phyloP scores from a whole-genome alignment of 2,888 invertebrate genomes.

The Pollenia amentaria region DNA sequence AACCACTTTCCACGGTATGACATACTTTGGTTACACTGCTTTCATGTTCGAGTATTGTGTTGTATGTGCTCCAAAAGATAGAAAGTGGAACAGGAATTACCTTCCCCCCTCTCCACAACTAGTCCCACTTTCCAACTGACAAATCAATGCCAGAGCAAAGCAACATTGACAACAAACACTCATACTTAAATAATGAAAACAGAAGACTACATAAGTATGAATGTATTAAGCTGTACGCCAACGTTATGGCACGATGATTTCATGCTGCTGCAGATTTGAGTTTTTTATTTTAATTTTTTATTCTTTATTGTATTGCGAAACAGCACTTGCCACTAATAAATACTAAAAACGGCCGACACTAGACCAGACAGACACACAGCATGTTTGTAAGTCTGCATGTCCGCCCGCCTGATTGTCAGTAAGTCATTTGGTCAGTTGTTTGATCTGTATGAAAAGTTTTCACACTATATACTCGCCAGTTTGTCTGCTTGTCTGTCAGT shows the following conservation, averaged over 20 bases:
- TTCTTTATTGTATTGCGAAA: conserved; percentile 79
- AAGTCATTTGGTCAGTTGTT: conserved; percentile 9
- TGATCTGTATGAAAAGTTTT: conserved; percentile 13
- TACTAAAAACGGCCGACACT: conserved; percentile 74
- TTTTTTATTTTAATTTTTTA: conserved; percentile 33
- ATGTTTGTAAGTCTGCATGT: conserved; percentile 5
- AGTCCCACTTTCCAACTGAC: conserved; percentile 51
- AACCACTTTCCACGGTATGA: conserved; percentile 73
- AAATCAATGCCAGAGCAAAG: conserved; percentile 71
- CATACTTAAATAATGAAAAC: conserved; percentile 44
- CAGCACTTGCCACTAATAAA: conserved; percentile 78
- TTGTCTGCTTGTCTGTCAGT: conserved; percentile 47
- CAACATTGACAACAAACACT: conserved; percentile 45
- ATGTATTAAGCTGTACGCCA: conserved; percentile 56
- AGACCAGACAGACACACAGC: conserved; percentile 44
- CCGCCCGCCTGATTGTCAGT: background rate
- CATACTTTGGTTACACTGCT: conserved; percentile 69
- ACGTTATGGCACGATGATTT: conserved; percentile 75
- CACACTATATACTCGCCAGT: conserved; percentile 34
- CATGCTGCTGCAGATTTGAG: conserved; percentile 71
- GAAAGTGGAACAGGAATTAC: conserved; percentile 83
- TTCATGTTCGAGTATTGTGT: conserved; percentile 60
- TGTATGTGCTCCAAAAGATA: conserved; percentile 81
- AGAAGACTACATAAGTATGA: conserved; percentile 35
- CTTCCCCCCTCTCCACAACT: conserved; percentile 78